phyloP scores from a whole-genome alignment of 2,888 invertebrate species.

The Nomada fabriciana region DNA sequence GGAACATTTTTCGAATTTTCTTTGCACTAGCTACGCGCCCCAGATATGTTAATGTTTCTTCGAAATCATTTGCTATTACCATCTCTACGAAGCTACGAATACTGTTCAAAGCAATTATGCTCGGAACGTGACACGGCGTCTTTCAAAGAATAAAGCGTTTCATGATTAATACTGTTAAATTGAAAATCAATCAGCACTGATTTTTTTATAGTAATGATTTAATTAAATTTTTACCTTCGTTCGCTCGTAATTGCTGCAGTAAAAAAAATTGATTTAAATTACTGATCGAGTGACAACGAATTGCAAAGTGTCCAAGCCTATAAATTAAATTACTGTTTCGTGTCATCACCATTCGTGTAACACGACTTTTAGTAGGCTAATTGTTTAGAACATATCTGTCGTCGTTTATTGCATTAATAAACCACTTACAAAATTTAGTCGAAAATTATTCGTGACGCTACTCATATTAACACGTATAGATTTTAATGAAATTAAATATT shows the following conservation, averaged over 20 bases:
- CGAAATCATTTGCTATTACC: not conserved
- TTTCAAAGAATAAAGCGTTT: not conserved
- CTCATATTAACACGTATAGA: too few relatives aligned
- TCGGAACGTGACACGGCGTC: not conserved
- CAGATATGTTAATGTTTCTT: not conserved
- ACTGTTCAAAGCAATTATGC: not conserved
- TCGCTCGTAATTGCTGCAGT: not conserved
- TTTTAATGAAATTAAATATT: too few relatives aligned
- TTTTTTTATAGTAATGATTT: slow-evolving; percentile 6
- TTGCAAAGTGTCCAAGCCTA: not conserved
- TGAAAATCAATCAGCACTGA: not conserved
- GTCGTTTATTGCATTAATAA: not conserved
- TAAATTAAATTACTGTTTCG: not conserved
- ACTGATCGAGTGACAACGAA: too few relatives aligned
- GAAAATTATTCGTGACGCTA: too few relatives aligned
- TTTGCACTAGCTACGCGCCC: not conserved
- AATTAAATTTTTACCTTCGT: slow-evolving; percentile 32
- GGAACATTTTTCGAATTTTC: not conserved
- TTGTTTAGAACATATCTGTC: too few relatives aligned
- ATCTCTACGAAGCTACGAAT: not conserved
- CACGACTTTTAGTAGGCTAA: not conserved
- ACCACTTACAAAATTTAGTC: too few relatives aligned
- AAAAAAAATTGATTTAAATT: too few relatives aligned
- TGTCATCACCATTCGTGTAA: not conserved
- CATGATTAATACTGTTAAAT: not conserved